Conservation (phyloP, 2,888 invertebrate genomes). For the Lepidochitona cinerea region DNA sequence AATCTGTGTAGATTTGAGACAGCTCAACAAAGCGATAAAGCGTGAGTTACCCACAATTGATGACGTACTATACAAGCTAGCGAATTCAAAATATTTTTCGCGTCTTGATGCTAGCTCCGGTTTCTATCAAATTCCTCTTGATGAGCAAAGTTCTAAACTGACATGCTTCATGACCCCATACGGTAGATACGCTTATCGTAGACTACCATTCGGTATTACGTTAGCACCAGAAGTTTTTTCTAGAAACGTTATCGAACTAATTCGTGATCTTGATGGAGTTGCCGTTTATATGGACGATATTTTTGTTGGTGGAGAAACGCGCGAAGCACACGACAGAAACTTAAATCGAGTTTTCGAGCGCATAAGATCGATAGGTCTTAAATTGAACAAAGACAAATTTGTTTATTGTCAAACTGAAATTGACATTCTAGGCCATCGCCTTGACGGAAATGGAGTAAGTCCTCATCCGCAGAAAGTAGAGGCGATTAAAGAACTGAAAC, state of each 20-base stretch:
- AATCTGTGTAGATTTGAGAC: conserved; percentile 29
- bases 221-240: conserved; percentile 29
- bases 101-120: too few relatives aligned
- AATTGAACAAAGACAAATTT: conserved; percentile 34
- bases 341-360: conserved; percentile 18
- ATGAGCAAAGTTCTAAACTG: too few relatives aligned
- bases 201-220: conserved; percentile 26
- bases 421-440: conserved; percentile 7
- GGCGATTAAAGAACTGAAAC: neutral
- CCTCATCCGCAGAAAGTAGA: conserved; percentile 16
- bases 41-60: conserved; percentile 27
- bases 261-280: conserved; percentile 18
- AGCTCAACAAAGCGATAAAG: conserved; percentile 23
- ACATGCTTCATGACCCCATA: conserved; percentile 26
- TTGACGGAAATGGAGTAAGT: conserved; percentile 13
- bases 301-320: conserved; percentile 19
- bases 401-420: conserved; percentile 3
- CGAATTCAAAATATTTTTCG: conserved; percentile 18
- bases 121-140: too few relatives aligned
- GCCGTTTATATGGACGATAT: conserved; percentile 29
- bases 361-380: conserved; percentile 18
- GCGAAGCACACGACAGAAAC: conserved; percentile 23
- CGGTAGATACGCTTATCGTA: conserved; percentile 20
- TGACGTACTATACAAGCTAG: conserved; percentile 24
- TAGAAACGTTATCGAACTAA: conserved; percentile 18